Percentiles rank a stretch among this genome's conserved stretches.
phyloP scores from a whole-genome alignment of 2,888 invertebrate genomes.

The Unio pictorum region DNA sequence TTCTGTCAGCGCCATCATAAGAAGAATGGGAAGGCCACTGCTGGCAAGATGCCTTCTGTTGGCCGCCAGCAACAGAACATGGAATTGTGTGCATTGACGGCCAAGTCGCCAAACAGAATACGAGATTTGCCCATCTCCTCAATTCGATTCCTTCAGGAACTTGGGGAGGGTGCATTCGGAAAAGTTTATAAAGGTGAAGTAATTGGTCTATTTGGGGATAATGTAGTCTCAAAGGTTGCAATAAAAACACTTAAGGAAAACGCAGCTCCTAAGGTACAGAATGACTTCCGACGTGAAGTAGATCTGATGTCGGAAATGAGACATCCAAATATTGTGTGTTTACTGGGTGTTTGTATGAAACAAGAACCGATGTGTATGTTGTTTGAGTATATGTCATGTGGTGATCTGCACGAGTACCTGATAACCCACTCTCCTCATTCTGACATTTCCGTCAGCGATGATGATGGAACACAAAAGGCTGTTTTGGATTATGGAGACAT shows the following conservation, averaged over 20 bases:
- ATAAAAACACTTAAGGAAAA: slow-evolving; percentile 96
- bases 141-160: slow-evolving; percentile 71
- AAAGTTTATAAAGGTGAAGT: slow-evolving; percentile 98
- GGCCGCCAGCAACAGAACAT: slow-evolving; percentile 44
- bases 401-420: slow-evolving; percentile 96
- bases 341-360: slow-evolving; percentile 91
- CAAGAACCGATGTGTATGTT: slow-evolving; percentile 94
- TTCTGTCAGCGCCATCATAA: slow-evolving; percentile 61
- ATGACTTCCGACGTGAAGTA: slow-evolving; percentile 94
- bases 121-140: slow-evolving; percentile 90
- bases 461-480: slow-evolving; percentile 77
- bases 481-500: slow-evolving; percentile 78
- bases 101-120: slow-evolving; percentile 75
- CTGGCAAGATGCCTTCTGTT: slow-evolving; percentile 28
- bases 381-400: slow-evolving; percentile 96
- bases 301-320: slow-evolving; percentile 94
- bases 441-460: slow-evolving; percentile 75
- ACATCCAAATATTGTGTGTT: slow-evolving; percentile 95
- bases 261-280: slow-evolving; percentile 90
- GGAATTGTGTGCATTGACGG: slow-evolving; percentile 63
- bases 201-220: slow-evolving; percentile 70
- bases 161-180: slow-evolving; percentile 85
- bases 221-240: slow-evolving; percentile 81
- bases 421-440: slow-evolving; percentile 87
- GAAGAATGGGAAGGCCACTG: slow-evolving; percentile 30